Base-by-base conservation (phyloP, 2,888 invertebrate species). In the Parelbella ahira region DNA sequence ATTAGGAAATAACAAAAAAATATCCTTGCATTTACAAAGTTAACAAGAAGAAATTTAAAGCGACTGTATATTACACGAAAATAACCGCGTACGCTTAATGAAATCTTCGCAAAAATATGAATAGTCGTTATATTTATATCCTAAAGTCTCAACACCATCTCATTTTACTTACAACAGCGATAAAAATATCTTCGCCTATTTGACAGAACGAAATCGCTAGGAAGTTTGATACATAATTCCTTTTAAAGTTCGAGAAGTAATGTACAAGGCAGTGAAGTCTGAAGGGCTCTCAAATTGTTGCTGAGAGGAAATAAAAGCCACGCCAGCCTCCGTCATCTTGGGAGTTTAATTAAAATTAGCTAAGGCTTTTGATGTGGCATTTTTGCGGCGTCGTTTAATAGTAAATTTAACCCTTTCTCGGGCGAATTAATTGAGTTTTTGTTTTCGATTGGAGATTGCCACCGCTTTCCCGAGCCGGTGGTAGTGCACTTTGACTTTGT, bases 341-440 rank as follows among this genome's bases (percentile, higher is more conserved):
- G 34, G 18, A 42, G 28, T 42, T 59, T 62, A 60, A 60, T 66
- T 63, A 59, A 61, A 58, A 56, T 56, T 56, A 50, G 49, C 56
- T 53, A 50, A 53, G 37, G 45, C 54, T 55, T 65, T 65, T 66
- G 65, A 65, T 58, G 63, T 58, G 30, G 56, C 60, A 60, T 53
- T 67, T 57, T 54, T 57, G 53, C 45, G 69, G 71, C 43, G 67
- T 75, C 70, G 42, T 41, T 37, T 4, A 37, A 45, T 53, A 54
- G 59, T 50, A 60, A 64, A 63, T 66, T 63, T 59, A 68, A 63
- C 70, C 68, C 68, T 68, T 68, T 63, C 54, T 56, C 43, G 49
- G 21, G 34, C 12, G 49, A 49, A 58, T 66, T 79, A 78, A 78
- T 79, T 78, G 68, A 61, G 54, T 60, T 72, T 74, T 73, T 42